Conservation (phyloP, 2,113 vertebrate species). For the Pomatorhinus ruficollis region DNA sequence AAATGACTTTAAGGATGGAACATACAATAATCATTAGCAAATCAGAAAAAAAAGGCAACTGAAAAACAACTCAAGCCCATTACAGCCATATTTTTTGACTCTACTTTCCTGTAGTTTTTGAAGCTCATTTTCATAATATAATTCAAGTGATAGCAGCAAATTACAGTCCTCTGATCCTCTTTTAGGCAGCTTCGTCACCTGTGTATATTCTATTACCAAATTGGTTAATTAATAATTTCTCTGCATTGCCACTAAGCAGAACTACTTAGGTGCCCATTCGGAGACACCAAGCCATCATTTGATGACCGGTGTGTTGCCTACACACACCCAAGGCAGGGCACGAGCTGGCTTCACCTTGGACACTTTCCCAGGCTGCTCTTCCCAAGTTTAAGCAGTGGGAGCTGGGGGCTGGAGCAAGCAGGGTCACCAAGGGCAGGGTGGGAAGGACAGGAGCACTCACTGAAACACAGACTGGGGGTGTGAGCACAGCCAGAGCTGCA, state of each 20-base stretch:
- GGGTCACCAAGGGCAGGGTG: too few relatives aligned
- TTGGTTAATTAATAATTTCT: slow-evolving; percentile 70
- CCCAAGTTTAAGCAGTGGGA: not conserved
- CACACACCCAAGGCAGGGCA: not conserved
- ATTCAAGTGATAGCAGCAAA: slow-evolving; percentile 46
- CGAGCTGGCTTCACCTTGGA: not conserved
- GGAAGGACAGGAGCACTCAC: not conserved
- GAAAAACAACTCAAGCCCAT: not conserved
- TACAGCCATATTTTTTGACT: not conserved
- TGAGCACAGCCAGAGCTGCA: not conserved
- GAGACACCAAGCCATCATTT: not conserved
- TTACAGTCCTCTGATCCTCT: slow-evolving; percentile 36
- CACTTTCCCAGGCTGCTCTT: not conserved
- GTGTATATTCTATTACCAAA: slow-evolving; percentile 62
- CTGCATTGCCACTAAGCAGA: slow-evolving; percentile 58
- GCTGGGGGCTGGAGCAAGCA: not conserved
- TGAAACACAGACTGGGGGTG: not conserved
- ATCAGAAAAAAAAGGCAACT: slow-evolving; percentile 4
- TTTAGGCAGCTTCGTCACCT: not conserved
- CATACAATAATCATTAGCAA: slow-evolving; percentile 59
- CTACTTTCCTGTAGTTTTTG: not conserved
- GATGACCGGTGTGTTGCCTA: not conserved
- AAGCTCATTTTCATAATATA: slow-evolving; percentile 60
- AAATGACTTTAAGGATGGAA: slow-evolving; percentile 72
- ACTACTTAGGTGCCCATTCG: not conserved